phyloP scores from a whole-genome alignment of 2,888 invertebrate species.

The Agonopterix alstromeriana region DNA sequence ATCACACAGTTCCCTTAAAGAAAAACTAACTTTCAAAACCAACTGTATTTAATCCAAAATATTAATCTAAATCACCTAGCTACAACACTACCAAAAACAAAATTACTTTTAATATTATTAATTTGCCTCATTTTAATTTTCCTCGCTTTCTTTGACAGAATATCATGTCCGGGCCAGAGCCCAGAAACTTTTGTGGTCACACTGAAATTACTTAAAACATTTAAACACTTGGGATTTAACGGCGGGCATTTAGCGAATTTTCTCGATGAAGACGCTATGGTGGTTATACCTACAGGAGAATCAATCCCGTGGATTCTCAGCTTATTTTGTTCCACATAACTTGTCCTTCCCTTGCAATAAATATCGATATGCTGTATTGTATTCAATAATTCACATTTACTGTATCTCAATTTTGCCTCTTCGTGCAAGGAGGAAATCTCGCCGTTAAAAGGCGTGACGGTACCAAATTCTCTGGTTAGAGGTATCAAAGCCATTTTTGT shows the following conservation, averaged over 20 bases:
- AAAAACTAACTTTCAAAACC: neutral
- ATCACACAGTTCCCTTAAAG: too few relatives aligned
- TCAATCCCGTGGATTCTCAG: slow-evolving; percentile 1
- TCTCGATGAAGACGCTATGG: slow-evolving; percentile 21
- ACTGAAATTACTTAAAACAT: slow-evolving; percentile 22
- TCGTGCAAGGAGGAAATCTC: too few relatives aligned
- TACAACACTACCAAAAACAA: neutral
- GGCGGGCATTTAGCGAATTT: slow-evolving; percentile 6
- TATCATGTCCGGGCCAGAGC: slow-evolving; percentile 35
- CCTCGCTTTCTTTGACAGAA: slow-evolving; percentile 23
- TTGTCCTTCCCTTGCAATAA: slow-evolving; percentile 23
- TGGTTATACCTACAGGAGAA: slow-evolving; percentile 11
- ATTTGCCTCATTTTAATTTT: neutral
- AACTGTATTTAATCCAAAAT: neutral
- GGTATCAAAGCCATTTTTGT: too few relatives aligned
- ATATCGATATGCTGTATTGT: slow-evolving; percentile 42
- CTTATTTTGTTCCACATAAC: slow-evolving; percentile 16
- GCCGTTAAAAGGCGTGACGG: too few relatives aligned
- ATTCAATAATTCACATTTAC: slow-evolving; percentile 26
- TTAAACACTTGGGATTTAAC: neutral
- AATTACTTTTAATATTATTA: neutral
- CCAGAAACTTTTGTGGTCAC: slow-evolving; percentile 29
- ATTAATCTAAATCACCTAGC: neutral
- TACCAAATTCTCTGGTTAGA: too few relatives aligned
- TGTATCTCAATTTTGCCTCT: neutral